These are phyloP conservation scores for Ditula angustiorana DNA, from an alignment of 2,888 invertebrate species.

Conservation along the genomic window DNA sequence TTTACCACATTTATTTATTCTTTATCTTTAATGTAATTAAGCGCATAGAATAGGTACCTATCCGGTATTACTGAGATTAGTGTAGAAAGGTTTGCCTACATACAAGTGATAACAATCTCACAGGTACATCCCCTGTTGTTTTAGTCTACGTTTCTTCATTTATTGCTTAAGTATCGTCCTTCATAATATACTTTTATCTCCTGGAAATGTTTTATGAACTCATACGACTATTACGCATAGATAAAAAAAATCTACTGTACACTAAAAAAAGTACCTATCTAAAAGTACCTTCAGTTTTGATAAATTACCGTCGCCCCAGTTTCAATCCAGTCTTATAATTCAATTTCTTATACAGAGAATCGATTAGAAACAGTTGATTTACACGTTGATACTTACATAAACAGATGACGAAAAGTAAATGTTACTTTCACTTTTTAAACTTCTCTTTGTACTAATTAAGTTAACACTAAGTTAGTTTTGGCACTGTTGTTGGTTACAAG, in stretches of 20 bases:
- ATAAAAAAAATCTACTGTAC: neutral
- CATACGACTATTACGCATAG: neutral
- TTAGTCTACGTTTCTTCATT: neutral
- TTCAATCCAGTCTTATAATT: conserved; percentile 1
- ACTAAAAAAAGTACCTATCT: neutral
- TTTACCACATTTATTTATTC: neutral
- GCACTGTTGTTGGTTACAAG: conserved; percentile 55
- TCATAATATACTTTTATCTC: neutral
- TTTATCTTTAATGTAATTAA: conserved; percentile 9
- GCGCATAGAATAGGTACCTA: neutral
- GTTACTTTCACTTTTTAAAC: conserved; percentile 61
- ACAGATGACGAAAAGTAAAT: conserved; percentile 47
- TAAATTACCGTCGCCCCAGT: neutral
- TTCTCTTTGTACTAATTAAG: conserved; percentile 49
- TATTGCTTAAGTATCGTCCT: neutral
- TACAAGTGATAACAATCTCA: neutral
- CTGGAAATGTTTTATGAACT: neutral
- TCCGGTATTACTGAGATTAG: conserved; percentile 4
- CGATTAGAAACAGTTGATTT: conserved; percentile 44
- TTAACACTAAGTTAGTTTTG: conserved; percentile 60
- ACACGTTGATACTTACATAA: conserved; percentile 71
- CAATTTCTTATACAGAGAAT: conserved; percentile 35
- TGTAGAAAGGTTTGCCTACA: neutral
- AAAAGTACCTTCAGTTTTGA: too few relatives aligned
- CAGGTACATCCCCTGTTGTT: conserved; percentile 7